Evolutionary conservation across 2,113 vertebrate species (phyloP), one percentile per base, ranked within the genome.

Genomic region (Empidonax traillii): DNA sequence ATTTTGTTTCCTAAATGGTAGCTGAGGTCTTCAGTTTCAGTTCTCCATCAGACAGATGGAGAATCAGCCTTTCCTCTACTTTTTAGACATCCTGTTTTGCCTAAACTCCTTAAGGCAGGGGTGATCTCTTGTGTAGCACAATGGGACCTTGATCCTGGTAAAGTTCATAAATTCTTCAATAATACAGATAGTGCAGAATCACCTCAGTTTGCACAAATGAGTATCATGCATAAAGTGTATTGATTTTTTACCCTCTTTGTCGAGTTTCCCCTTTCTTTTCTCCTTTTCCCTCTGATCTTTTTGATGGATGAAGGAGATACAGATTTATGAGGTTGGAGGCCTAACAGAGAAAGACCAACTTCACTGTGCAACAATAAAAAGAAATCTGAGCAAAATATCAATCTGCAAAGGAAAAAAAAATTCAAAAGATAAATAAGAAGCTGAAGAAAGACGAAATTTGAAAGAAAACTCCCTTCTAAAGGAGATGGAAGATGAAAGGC

Each of bases 381-480:
- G 44, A 91, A 93, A 84, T 93, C 71, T 53, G 46, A 92, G 58
- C 19, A 55, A 89, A 81, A 86, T 59, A 95, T 41, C 61, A 90
- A 80, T 67, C 65, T 79, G 61, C 33, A 75, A 83, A 77, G 41
- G 23, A 28, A 93, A 69, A 74, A 74, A 41, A 59, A 59, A 27
- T 13, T 18, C 63, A 79, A 66, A 84, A 88, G 82, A 88, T 78
- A 92, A 96, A 93, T 82, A 90, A 90, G 62, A 81, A 84, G 20
- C 25, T 72, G 74, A 95, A 94, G 33, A 90, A 80, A 80, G 39
- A 78, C 3, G 5, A 37, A 16, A 49, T 84, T 67, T 77, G 51
- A 94, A 87, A 89, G 61, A 52, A 91, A 73, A 55, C 10, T 91
- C 14, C 10, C 3, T 21, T 73, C 33, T 87, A 67, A 79, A 90